Conservation (phyloP, 2,888 invertebrate genomes). For the Xylocampa areola region DNA sequence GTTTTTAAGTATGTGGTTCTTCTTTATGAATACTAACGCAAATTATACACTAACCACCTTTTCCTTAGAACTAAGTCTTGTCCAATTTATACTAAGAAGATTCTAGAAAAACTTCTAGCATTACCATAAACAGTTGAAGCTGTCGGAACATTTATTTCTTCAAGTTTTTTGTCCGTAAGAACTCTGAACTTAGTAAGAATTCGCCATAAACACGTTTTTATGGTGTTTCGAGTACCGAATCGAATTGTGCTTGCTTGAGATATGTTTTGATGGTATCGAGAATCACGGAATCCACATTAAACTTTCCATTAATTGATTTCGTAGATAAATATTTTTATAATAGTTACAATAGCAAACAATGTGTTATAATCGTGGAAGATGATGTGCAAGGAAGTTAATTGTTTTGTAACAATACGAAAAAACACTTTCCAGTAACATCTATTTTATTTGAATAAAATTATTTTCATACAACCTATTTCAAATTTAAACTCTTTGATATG, state of each 20-base stretch:
- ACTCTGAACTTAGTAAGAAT: constrained; percentile 43
- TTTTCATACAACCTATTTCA: background rate
- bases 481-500: background rate
- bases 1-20: constrained; percentile 8
- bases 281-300: constrained; percentile 38
- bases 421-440: no score
- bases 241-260: constrained; percentile 48
- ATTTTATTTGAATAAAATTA: background rate
- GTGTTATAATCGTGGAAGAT: background rate
- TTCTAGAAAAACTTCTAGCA: background rate
- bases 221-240: constrained; percentile 40
- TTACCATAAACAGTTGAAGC: background rate
- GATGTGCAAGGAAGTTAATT: no score
- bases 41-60: background rate
- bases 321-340: constrained; percentile 25
- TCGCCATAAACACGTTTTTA: constrained; percentile 37
- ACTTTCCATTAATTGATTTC: constrained; percentile 35
- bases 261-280: constrained; percentile 33
- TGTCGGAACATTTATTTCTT: constrained; percentile 9
- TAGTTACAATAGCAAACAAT: constrained; percentile 1
- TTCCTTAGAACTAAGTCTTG: background rate
- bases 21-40: constrained; percentile 1
- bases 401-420: no score
- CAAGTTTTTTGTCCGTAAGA: constrained; percentile 13
- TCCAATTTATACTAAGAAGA: background rate